Evolutionary conservation across 2,888 invertebrate species (phyloP), one percentile per base, ranked within the genome.

Genomic region (Agrotis ipsilon): DNA sequence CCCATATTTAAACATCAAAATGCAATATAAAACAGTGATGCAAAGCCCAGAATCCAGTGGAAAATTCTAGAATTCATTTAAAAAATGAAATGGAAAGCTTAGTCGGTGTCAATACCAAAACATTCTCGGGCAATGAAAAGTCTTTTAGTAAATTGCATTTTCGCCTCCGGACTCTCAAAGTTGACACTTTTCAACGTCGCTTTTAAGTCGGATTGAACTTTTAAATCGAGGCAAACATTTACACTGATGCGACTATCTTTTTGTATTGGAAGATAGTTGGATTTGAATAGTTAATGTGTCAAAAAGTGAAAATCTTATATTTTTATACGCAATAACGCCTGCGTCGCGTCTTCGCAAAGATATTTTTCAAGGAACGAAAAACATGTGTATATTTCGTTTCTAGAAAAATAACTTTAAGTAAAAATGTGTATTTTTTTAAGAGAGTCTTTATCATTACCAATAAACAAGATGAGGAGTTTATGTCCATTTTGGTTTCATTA

Each of bases 81-180:
- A 13, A 79, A 68, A 70, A 71, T 72, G 52, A 68, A 83, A 85
- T 75, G 62, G 72, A 78, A 78, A 71, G 72, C 72, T 51, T 70
- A 75, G 63, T 63, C 64, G 24, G 58, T 67, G 66, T 72, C 72
- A 72, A 77, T 72, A 71, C 70, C 24, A 67, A 73, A 85, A 72
- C 69, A 81, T 79, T 81, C 63, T 75, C 67, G 52, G 70, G 66
- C 67, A 81, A 80, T 75, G 72, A 75, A 84, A 78, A 83, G 80
- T 80, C 82, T 87, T 83, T 89, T 84, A 87, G 85, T 79, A 83
- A 87, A 89, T 89, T 87, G 86, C 83, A 81, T 82, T 81, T 79
- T 73, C 73, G 75, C 78, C 71, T 72, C 69, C 55, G 79, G 75
- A 79, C 70, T 80, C 75, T 68, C 73, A 75, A 82, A 80, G 74